These are phyloP conservation scores for Orthonevra nobilis DNA, from an alignment of 2,888 invertebrate genomes.

Conservation along the genomic window DNA sequence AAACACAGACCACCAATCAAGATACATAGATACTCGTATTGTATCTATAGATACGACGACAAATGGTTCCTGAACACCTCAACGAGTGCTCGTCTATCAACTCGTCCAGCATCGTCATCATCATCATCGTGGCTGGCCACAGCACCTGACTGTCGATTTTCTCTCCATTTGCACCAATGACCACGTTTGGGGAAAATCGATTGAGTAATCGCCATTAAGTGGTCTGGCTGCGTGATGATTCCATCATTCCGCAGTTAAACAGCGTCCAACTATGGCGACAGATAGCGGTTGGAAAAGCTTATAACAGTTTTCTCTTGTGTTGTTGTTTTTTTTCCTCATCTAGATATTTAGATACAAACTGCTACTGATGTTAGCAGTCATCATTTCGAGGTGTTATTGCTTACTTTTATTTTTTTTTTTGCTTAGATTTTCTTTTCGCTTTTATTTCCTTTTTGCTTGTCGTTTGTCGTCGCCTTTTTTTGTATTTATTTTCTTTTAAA, in stretches of 20 bases:
- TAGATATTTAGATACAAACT: constrained; percentile 15
- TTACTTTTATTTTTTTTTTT: constrained; percentile 7
- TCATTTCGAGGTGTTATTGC: constrained; percentile 2
- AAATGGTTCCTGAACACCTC: constrained; percentile 25
- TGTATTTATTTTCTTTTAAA: too few relatives aligned
- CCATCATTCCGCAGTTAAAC: constrained; percentile 2
- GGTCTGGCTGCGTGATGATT: constrained; percentile 19
- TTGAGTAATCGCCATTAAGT: constrained; percentile 49
- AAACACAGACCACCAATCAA: constrained; percentile 17
- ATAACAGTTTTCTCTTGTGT: constrained; percentile 18
- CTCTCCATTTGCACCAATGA: constrained; percentile 18
- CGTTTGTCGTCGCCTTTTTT: not conserved
- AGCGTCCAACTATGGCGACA: not conserved
- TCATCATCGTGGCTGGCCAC: not conserved
- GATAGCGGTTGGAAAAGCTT: constrained; percentile 14
- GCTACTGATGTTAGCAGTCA: constrained; percentile 5
- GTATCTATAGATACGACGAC: constrained; percentile 2
- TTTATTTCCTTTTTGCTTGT: not conserved
- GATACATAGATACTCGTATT: not conserved
- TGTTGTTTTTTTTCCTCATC: too few relatives aligned
- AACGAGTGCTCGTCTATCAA: too few relatives aligned
- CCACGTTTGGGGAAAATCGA: constrained; percentile 49
- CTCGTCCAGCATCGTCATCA: constrained; percentile 1
- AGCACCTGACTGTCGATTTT: constrained; percentile 33
- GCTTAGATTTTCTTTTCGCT: constrained; percentile 26